phyloP scores from a whole-genome alignment of 2,113 vertebrate genomes.

The Acinonyx jubatus region DNA sequence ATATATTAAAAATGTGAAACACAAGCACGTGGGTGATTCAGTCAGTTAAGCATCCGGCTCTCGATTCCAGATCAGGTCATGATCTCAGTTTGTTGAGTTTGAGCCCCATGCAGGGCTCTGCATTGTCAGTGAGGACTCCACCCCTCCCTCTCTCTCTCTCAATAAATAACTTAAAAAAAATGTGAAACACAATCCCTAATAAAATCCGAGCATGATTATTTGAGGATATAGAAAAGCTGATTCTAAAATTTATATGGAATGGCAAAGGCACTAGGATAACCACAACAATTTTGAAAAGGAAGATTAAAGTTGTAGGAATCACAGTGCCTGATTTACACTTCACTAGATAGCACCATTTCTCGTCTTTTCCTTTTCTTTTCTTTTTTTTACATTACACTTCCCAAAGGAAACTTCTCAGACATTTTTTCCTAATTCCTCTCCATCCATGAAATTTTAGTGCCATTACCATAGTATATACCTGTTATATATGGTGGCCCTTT shows the following conservation, averaged over 20 bases:
- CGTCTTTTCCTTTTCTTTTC: background rate
- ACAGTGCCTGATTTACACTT: background rate
- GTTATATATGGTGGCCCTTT: background rate
- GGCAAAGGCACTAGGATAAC: background rate
- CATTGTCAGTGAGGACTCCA: too few species aligned
- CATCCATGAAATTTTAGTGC: background rate
- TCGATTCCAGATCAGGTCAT: too few species aligned
- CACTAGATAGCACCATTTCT: background rate
- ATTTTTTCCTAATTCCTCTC: background rate
- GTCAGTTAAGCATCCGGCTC: too few species aligned
- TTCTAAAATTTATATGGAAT: conserved; percentile 15
- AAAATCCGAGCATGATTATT: background rate
- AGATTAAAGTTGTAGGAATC: background rate
- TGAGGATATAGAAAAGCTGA: background rate
- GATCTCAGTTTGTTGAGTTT: too few species aligned
- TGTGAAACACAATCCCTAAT: background rate
- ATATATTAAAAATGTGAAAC: background rate
- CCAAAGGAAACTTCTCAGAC: background rate
- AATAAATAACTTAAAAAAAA: background rate
- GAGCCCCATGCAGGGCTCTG: too few species aligned
- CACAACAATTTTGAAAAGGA: background rate
- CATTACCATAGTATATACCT: background rate
- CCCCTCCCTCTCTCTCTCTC: too few species aligned
- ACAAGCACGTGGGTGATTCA: background rate
- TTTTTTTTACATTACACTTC: background rate